Evolutionary conservation across 1,140 invertebrate genomes (phyloP).

Genomic region (Drosophila repleta): DNA sequence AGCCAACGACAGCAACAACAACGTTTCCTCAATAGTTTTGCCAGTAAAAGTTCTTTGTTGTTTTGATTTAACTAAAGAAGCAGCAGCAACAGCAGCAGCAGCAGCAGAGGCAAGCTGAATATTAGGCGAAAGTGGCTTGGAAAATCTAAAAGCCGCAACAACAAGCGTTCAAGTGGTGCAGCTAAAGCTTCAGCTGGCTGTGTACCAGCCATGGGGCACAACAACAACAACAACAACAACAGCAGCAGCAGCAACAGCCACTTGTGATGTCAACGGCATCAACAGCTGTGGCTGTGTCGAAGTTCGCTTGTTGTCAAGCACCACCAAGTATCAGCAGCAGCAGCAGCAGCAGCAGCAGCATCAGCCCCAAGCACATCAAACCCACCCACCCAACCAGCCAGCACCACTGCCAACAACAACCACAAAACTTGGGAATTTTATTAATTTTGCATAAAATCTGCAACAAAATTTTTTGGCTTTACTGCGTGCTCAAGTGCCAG

Average conservation of each 20-base stretch:
- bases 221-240: slow-evolving; percentile 18
- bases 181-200: slow-evolving; percentile 8
- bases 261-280: slow-evolving; percentile 74
- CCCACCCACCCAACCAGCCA: slow-evolving; percentile 5
- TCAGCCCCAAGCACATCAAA: slow-evolving; percentile 1
- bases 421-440: slow-evolving; percentile 61
- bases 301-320: slow-evolving; percentile 42
- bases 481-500: slow-evolving; percentile 73
- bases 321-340: slow-evolving; percentile 4
- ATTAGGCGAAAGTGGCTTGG: slow-evolving; percentile 77
- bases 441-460: slow-evolving; percentile 72
- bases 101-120: slow-evolving; percentile 51
- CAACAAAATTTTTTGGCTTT: slow-evolving; percentile 54
- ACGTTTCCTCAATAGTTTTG: slow-evolving; percentile 56
- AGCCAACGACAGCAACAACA: slow-evolving; percentile 44
- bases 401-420: slow-evolving; percentile 12
- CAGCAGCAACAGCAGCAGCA: neutral
- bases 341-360: neutral
- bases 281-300: slow-evolving; percentile 50
- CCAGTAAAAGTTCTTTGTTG: slow-evolving; percentile 57
- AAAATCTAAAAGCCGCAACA: slow-evolving; percentile 75
- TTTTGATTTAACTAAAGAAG: slow-evolving; percentile 58
- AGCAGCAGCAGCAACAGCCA: slow-evolving; percentile 29
- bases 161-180: slow-evolving; percentile 52
- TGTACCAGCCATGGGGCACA: slow-evolving; percentile 29